Evolutionary conservation across 2,888 invertebrate genomes (phyloP).

Genomic region (Sthenelais limicola): DNA sequence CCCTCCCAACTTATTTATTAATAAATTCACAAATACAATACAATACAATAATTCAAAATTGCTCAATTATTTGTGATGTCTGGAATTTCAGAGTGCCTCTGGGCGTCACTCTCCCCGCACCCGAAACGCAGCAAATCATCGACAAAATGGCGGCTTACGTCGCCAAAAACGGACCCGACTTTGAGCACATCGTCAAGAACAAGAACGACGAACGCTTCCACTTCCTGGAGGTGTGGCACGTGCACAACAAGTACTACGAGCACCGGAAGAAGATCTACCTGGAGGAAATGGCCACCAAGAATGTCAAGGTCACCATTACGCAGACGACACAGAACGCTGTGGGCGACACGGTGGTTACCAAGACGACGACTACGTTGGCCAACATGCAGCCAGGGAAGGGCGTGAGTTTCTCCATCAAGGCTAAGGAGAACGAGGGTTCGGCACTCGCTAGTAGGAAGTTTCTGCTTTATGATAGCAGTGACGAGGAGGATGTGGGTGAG

Average conservation of each 20-base stretch:
- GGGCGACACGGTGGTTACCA: constrained; percentile 28
- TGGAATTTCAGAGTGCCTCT: constrained; percentile 7
- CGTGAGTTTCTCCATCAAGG: constrained; percentile 65
- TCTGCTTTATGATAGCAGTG: constrained; percentile 66
- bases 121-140: constrained; percentile 88
- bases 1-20: no score
- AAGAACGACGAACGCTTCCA: constrained; percentile 85
- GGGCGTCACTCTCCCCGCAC: constrained; percentile 78
- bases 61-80: no score
- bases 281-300: constrained; percentile 8
- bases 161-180: constrained; percentile 93
- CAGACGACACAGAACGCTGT: constrained; percentile 27
- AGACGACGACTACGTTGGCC: constrained; percentile 25
- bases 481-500: constrained; percentile 53
- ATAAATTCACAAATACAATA: no score
- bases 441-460: constrained; percentile 55
- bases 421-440: constrained; percentile 58
- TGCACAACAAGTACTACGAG: constrained; percentile 87
- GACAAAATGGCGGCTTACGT: constrained; percentile 98
- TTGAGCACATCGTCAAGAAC: constrained; percentile 79
- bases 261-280: constrained; percentile 75
- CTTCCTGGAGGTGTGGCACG: constrained; percentile 85
- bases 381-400: constrained; percentile 55
- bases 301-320: constrained; percentile 27
- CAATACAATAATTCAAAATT: no score